Evolutionary conservation across 2,797 vertebrate genomes (phyloP).

Genomic region (Halcyon badia): DNA sequence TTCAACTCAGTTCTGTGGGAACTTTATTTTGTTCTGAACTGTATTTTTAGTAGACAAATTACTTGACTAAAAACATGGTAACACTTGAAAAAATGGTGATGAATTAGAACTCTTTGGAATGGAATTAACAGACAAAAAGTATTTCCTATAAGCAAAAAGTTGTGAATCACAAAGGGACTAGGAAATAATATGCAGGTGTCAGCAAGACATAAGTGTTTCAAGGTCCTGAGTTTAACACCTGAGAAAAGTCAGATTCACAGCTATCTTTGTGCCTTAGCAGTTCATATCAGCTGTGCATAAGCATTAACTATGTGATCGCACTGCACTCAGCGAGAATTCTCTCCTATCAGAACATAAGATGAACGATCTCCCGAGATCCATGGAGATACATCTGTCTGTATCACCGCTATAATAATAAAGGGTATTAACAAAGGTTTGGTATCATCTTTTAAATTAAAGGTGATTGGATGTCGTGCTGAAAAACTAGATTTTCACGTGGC

Average conservation of each 20-base stretch:
- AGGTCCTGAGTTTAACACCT: neutral
- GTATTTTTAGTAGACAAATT: neutral
- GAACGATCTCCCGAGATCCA: neutral
- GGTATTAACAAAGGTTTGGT: neutral
- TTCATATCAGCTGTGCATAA: neutral
- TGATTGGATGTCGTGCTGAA: neutral
- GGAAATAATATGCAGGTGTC: neutral
- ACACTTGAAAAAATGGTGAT: neutral
- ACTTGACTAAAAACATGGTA: neutral
- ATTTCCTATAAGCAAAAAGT: neutral
- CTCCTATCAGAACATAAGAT: neutral
- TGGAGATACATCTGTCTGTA: neutral
- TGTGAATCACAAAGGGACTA: neutral
- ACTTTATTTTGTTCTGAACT: neutral
- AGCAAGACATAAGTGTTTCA: neutral
- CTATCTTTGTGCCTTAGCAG: neutral
- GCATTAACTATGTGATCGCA: neutral
- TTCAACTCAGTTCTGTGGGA: neutral
- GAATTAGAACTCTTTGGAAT: neutral
- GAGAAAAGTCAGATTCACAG: neutral
- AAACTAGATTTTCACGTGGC: neutral
- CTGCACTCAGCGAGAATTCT: no score
- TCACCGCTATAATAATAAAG: neutral
- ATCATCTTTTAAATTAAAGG: neutral
- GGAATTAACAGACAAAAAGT: neutral